These are phyloP conservation scores for Rosalia funebris DNA, from an alignment of 2,888 invertebrate genomes.

Conservation along the genomic window DNA sequence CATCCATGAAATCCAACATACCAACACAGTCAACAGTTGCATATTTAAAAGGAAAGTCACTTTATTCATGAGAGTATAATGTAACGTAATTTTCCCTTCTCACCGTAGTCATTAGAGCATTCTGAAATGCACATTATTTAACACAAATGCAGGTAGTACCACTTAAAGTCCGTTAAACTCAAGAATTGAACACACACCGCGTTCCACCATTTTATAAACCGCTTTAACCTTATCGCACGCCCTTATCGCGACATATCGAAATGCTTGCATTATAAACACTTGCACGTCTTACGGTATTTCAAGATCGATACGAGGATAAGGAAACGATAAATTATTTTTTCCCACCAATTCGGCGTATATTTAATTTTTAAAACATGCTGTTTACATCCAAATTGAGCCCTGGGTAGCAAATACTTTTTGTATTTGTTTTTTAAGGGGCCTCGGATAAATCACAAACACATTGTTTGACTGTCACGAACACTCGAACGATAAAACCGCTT, in stretches of 20 bases:
- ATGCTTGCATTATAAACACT: not conserved
- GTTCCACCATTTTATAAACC: not conserved
- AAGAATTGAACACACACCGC: not conserved
- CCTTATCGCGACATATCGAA: constrained; percentile 1
- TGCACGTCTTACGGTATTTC: not conserved
- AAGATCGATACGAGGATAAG: constrained; percentile 11
- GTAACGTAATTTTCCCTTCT: no score
- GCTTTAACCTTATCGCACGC: no score
- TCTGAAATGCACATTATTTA: no score
- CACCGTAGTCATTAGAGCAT: no score
- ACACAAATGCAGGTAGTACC: not conserved
- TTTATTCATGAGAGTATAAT: no score
- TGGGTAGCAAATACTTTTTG: not conserved
- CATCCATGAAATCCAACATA: no score
- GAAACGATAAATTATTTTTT: constrained; percentile 9
- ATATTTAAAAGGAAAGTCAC: no score
- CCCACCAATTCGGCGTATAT: not conserved
- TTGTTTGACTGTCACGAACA: constrained; percentile 17
- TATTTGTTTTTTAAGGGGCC: not conserved
- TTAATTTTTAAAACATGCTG: constrained; percentile 8
- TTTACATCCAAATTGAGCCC: constrained; percentile 3
- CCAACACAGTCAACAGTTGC: no score
- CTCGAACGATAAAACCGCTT: constrained; percentile 13
- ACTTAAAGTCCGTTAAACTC: not conserved
- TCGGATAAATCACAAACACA: constrained; percentile 13